Percentiles rank a stretch among this genome's conserved stretches.
Conservation (phyloP, 2,113 vertebrate genomes). For the Cyphotilapia sp. region DNA sequence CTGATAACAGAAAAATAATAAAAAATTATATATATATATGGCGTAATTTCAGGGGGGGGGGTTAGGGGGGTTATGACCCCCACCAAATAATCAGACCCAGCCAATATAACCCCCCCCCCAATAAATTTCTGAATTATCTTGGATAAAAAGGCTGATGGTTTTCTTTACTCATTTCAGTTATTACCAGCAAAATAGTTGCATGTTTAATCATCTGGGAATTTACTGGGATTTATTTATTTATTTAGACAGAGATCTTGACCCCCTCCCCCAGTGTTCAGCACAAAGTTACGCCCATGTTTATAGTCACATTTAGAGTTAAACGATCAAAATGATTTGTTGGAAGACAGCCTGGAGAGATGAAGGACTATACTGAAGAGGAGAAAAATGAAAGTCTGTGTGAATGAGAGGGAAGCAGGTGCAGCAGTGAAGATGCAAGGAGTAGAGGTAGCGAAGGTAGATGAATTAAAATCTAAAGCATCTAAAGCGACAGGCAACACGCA, state of each 20-base stretch:
- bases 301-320: not conserved
- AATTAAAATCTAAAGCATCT: not conserved
- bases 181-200: not conserved
- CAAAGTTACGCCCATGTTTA: not conserved
- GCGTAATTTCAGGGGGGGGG: not conserved
- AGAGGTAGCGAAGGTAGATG: not conserved
- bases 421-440: not conserved
- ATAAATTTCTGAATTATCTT: not conserved
- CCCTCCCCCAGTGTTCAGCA: too few relatives aligned
- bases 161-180: not conserved
- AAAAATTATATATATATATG: not conserved
- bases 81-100: not conserved
- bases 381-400: not conserved
- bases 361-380: not conserved
- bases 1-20: not conserved
- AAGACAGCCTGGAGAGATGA: not conserved
- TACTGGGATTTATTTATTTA: not conserved
- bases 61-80: not conserved
- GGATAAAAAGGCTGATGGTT: not conserved
- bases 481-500: not conserved
- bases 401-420: not conserved
- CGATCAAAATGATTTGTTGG: not conserved
- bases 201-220: not conserved
- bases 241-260: not conserved
- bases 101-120: fast-evolving